phyloP scores from a whole-genome alignment of 2,797 vertebrate species.

The Gadopsis marmoratus region DNA sequence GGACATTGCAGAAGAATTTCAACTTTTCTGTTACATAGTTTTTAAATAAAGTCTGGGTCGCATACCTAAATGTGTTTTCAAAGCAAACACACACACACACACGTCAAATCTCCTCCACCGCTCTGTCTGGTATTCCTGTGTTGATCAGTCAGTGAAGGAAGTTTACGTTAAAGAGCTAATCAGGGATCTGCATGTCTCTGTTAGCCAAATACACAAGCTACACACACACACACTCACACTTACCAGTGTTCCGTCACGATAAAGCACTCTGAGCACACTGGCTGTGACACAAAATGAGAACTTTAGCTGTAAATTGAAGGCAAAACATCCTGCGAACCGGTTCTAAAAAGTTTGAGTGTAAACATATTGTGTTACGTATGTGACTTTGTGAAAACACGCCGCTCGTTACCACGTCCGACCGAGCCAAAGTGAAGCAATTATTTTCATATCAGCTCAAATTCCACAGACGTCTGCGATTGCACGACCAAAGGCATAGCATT shows the following conservation, averaged over 20 bases:
- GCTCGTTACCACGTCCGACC: slow-evolving; percentile 37
- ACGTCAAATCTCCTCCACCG: not conserved
- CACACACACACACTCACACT: not conserved
- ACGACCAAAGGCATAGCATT: slow-evolving; percentile 59
- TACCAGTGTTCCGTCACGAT: not conserved
- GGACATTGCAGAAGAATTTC: slow-evolving; percentile 13
- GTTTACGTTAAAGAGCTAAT: slow-evolving; percentile 42
- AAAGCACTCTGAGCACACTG: not conserved
- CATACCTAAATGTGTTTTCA: not conserved
- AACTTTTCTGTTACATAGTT: slow-evolving; percentile 6
- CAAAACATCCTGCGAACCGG: slow-evolving; percentile 12
- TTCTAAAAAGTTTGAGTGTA: slow-evolving; percentile 28
- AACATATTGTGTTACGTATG: slow-evolving; percentile 42
- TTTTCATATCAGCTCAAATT: slow-evolving; percentile 80
- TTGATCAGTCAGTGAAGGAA: slow-evolving; percentile 32
- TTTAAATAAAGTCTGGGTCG: not conserved
- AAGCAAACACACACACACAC: not conserved
- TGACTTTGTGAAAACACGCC: slow-evolving; percentile 46
- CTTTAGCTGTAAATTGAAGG: not conserved
- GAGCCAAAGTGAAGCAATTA: slow-evolving; percentile 70
- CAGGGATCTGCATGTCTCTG: slow-evolving; percentile 39
- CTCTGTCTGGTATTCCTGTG: slow-evolving; percentile 40
- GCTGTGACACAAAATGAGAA: not conserved
- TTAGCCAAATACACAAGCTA: slow-evolving; percentile 15
- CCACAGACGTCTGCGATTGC: slow-evolving; percentile 68